Evolutionary conservation across 2,797 vertebrate genomes (phyloP).

Genomic region (Tamandua tetradactyla): DNA sequence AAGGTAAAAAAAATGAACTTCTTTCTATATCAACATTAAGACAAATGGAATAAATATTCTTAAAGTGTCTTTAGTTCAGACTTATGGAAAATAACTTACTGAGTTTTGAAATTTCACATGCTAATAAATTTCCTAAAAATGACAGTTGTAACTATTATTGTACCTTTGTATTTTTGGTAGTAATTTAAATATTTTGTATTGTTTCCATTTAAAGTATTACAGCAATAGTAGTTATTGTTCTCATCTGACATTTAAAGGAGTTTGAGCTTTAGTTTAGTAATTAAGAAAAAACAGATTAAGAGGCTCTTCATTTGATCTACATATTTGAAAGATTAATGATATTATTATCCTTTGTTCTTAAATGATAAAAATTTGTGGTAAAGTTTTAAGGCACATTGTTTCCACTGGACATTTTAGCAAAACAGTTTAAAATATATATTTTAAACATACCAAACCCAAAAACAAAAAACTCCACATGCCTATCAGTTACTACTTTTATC

Average conservation of each 20-base stretch:
- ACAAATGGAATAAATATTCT: constrained; percentile 12
- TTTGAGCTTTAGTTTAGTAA: constrained; percentile 45
- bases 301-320: constrained; percentile 39
- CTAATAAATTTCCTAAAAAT: constrained; percentile 45
- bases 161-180: constrained; percentile 37
- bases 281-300: constrained; percentile 58
- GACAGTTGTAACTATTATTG: constrained; percentile 16
- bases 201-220: constrained; percentile 51
- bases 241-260: constrained; percentile 46
- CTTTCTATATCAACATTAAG: constrained; percentile 32
- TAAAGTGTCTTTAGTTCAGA: constrained; percentile 53
- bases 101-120: constrained; percentile 48
- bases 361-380: constrained; percentile 38
- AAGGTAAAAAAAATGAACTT: constrained; percentile 47
- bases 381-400: constrained; percentile 61
- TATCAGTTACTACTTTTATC: constrained; percentile 59
- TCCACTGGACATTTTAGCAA: constrained; percentile 53
- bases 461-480: constrained; percentile 49
- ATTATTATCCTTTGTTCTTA: constrained; percentile 59
- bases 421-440: constrained; percentile 52
- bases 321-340: constrained; percentile 59
- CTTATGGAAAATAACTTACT: constrained; percentile 61
- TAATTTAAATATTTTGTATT: constrained; percentile 37
- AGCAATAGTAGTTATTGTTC: constrained; percentile 44
- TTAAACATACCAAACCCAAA: constrained; percentile 54